These are phyloP conservation scores for Arvicanthis niloticus DNA, from an alignment of 2,113 vertebrate genomes.

Conservation along the genomic window DNA sequence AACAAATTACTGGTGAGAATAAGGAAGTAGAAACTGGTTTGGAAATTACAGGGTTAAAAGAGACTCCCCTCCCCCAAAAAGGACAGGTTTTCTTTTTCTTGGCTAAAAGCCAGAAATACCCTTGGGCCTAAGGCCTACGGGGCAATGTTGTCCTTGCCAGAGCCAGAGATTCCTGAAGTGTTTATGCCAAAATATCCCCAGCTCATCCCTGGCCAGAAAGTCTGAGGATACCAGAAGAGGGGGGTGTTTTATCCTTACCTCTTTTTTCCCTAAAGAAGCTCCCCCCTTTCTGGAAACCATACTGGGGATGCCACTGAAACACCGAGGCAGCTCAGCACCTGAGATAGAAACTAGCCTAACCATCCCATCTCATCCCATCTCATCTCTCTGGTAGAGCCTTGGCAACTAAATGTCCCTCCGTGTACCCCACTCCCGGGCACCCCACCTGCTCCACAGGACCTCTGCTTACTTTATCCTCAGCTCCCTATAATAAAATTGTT, in stretches of 20 bases:
- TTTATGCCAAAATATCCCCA: not conserved
- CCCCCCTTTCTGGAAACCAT: not conserved
- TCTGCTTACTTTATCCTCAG: not conserved
- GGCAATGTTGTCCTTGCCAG: not conserved
- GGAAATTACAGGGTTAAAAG: not conserved
- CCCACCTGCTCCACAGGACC: not conserved
- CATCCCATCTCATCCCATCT: not conserved
- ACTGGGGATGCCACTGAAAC: not conserved
- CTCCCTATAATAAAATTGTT: not conserved
- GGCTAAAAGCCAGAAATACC: not conserved
- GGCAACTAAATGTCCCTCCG: no score
- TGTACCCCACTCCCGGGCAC: no score
- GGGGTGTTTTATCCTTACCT: no score
- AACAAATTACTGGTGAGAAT: not conserved
- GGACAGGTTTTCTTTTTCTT: not conserved
- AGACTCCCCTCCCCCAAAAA: not conserved
- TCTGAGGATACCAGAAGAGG: no score
- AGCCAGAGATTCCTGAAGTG: not conserved
- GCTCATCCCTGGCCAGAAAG: not conserved
- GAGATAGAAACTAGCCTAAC: no score
- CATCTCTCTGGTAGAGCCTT: not conserved
- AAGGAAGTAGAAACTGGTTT: not conserved
- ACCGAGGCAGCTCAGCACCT: not conserved
- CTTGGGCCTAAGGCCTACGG: not conserved
- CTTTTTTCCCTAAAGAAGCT: not conserved